These are phyloP conservation scores for Elephas maximus DNA, from an alignment of 2,113 vertebrate genomes.

Conservation along the genomic window DNA sequence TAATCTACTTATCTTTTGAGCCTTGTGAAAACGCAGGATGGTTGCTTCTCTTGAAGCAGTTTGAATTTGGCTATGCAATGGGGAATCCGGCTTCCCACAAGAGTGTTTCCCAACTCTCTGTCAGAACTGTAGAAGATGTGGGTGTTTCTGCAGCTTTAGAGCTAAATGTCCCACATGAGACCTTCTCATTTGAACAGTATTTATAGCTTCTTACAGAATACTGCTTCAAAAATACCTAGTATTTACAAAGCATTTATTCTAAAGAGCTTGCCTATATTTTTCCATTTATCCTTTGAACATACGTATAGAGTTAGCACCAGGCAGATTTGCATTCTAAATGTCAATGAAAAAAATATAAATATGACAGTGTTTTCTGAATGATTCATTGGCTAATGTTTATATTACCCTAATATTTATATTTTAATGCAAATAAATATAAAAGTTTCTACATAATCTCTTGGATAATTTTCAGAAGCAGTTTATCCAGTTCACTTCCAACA, in stretches of 20 bases:
- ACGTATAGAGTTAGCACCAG: neutral
- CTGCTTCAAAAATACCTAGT: slow-evolving; percentile 39
- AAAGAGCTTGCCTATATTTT: neutral
- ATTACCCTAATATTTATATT: slow-evolving; percentile 47
- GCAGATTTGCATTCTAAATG: neutral
- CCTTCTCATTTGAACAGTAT: neutral
- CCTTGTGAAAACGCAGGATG: neutral
- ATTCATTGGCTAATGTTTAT: slow-evolving; percentile 26
- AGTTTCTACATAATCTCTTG: slow-evolving; percentile 8
- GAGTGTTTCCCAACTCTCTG: slow-evolving; percentile 16
- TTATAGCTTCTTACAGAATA: slow-evolving; percentile 59
- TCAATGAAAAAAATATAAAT: neutral
- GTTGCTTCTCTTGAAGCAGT: neutral
- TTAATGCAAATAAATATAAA: slow-evolving; percentile 40
- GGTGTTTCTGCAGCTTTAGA: slow-evolving; percentile 58
- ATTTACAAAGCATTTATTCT: slow-evolving; percentile 52
- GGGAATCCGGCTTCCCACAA: neutral
- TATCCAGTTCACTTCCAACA: neutral
- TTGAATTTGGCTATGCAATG: neutral
- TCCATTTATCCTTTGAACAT: neutral
- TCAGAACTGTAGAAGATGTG: slow-evolving; percentile 40
- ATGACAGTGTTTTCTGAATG: slow-evolving; percentile 2
- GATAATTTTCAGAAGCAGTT: slow-evolving; percentile 58
- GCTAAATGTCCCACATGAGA: neutral
- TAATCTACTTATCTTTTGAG: neutral